Evolutionary conservation across 2,797 vertebrate species (phyloP), one percentile per base, ranked within the genome.

Genomic region (Melanotaenia nigrans): DNA sequence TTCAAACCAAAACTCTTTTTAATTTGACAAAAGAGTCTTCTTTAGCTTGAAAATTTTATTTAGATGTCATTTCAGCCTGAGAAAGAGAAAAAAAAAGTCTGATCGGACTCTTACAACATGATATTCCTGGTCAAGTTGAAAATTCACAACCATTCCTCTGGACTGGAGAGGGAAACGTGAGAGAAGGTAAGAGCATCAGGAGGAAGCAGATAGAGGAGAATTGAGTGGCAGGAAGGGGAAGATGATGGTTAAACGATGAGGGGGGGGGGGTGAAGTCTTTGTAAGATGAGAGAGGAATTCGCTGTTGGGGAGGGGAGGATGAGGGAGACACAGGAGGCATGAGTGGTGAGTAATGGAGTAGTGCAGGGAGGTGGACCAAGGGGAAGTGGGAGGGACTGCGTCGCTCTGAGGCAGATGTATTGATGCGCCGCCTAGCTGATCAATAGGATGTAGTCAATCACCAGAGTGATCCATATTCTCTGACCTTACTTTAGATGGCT

Each of bases 381-480:
- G 57, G 57, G 75, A 68, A 40, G 81, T 25, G 54, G 67, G 78
- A 56, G 74, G 45, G 69, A 30, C 47, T 4, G 55, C 68, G 84
- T 77, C 30, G 68, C 84, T 79, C 65, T 80, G 84, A 84, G 87
- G 80, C 87, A 84, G 83, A 87, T 82, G 89, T 81, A 92, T 85
- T 59, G 91, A 87, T 2, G 36, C 67, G 71, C n/a, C 36, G 49
- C 60, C 73, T 35, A 77, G 35, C 70, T 66, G 85, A 85, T 92
- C 89, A 73, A 93, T 92, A 71, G 61, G 71, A 86, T 83, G 83
- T 45, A 78, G 58, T 90, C 91, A 84, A 90, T 93, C 86, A 85
- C 59, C 82, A 78, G 84, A 85, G 82, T 82, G 86, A 93, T 92
- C 91, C 61, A 92, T 92, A 90, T 0, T 68, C 75, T 57, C 80